Evolutionary conservation across 2,797 vertebrate species (phyloP).

Genomic region (Halcyon smyrnensis): DNA sequence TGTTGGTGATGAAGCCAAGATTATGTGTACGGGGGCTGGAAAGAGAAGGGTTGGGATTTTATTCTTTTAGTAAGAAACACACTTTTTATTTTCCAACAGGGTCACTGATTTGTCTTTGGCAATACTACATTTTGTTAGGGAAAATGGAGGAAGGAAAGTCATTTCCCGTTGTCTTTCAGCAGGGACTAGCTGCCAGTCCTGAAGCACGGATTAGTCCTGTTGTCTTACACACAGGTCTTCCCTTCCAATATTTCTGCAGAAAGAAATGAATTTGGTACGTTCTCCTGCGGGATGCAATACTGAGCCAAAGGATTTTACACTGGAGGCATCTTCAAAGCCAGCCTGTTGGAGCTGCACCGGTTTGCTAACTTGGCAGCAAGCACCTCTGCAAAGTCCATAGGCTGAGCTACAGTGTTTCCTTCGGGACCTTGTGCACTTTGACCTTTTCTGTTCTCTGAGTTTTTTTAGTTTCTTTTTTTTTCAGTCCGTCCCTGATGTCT

Average conservation of each 20-base stretch:
- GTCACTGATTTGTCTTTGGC: background rate
- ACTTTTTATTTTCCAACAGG: background rate
- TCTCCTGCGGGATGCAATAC: background rate
- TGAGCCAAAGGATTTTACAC: background rate
- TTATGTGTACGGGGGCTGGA: background rate
- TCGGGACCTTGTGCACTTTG: background rate
- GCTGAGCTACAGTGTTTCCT: background rate
- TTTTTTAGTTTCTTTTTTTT: background rate
- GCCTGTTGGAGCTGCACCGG: accelerated
- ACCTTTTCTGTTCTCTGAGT: background rate
- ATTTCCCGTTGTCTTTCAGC: background rate
- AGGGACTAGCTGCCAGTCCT: background rate
- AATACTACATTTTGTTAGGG: background rate
- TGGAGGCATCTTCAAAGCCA: background rate
- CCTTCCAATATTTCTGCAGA: background rate
- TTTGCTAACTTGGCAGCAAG: background rate
- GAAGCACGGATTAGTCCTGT: background rate
- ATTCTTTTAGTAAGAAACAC: background rate
- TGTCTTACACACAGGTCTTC: background rate
- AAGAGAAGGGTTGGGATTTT: background rate
- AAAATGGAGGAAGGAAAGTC: background rate
- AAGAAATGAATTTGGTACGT: background rate
- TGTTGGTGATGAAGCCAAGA: background rate
- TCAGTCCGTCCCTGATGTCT: background rate
- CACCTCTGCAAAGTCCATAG: background rate